Base-by-base conservation (phyloP, 2,888 invertebrate species). In the Agonopterix heracliana region DNA sequence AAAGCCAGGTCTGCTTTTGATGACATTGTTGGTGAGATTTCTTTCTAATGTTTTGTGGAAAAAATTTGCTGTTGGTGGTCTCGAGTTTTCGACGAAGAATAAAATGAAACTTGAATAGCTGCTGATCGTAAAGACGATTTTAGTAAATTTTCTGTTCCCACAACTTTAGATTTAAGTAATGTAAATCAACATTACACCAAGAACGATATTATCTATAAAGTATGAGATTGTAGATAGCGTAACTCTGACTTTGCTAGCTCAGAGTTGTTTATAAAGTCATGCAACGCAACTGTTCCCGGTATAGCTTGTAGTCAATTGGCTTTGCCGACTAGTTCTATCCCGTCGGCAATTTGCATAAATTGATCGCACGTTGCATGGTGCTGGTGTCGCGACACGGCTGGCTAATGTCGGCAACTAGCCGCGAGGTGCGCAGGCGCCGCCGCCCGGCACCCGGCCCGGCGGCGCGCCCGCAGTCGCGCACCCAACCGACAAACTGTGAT, bases 341-440 rank as follows among this genome's bases (percentile, higher is more conserved):
- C 75, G 79, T 71, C 66, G 65, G 64, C 75, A 81, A 87, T 88
- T 87, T 87, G 80, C 86, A 88, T 88, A 80, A 87, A 86, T 86
- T 85, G 85, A 85, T 86, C 76, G 79, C 78, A 74, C 69, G 68
- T 67, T 71, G 71, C 66, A 69, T 26, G 26, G 26, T 26, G 66
- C 63, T 66, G 71, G 69, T 66, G 70, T 65, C 68, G 70, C 64
- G 64, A 55, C 44, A 48, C 41, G 51, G 48, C 45, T 44, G 34
- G 51, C 48, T 46, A 42, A 50, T 55, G 43, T 51, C 43, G 56
- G 52, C 52, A 49, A 61, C 55, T 50, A 55, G 51, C 52, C 46
- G 51, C 51, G 49, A 56, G 48, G 57, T 64, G 75, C 74, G 74
- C 72, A 66, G 66, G 63, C 68, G 65, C 55, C 50, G 54, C 50